Base-by-base conservation (phyloP, 1,140 invertebrate genomes). In the Saccostrea glomerata region DNA sequence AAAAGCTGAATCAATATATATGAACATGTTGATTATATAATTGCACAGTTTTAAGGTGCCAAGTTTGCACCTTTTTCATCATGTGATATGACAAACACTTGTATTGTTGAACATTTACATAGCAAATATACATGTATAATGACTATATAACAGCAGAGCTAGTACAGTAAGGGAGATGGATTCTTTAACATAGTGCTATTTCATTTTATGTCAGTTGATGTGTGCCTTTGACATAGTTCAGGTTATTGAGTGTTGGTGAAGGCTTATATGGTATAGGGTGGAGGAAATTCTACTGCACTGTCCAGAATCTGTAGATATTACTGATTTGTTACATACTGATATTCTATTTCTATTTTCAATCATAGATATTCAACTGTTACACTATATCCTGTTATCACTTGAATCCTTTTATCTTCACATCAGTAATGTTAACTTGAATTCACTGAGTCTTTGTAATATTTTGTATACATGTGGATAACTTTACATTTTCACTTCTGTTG, bases 191-290 rank as follows among this genome's bases (percentile, higher is more conserved):
- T 30, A 36, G 30, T 77, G 25, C 70, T 77, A 25, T 77, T 36
- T 77, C 4, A 77, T 77, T 77, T 73, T 73, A 13, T 73, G 23
- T 25, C 30, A 77, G 70, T 77, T 77, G 70, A 77, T 77, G 70
- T 77, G 70, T 77, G 70, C 70, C 70, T 77, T 77, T 77, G 70
- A 77, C 70, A 77, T 77, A 77, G 70, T 77, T 15, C 70, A 77
- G 70, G 70, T 77, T 77, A 77, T 36, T 36, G 70, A 30, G 70
- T 77, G 70, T 77, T 30, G 70, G 70, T 77, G 30, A 77, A 30
- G 70, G 70, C 23, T 77, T 30, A n/a, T n/a, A n/a, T n/a, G 70
- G 7, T 30, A 12, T 30, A 25, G n/a, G 7, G 70, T 77, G 13
- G 30, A 77, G 15, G 20, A n/a, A n/a, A 63, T 20, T 36, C 9